Evolutionary conservation across 2,797 vertebrate species (phyloP).

Genomic region (Molossus alvarezi): DNA sequence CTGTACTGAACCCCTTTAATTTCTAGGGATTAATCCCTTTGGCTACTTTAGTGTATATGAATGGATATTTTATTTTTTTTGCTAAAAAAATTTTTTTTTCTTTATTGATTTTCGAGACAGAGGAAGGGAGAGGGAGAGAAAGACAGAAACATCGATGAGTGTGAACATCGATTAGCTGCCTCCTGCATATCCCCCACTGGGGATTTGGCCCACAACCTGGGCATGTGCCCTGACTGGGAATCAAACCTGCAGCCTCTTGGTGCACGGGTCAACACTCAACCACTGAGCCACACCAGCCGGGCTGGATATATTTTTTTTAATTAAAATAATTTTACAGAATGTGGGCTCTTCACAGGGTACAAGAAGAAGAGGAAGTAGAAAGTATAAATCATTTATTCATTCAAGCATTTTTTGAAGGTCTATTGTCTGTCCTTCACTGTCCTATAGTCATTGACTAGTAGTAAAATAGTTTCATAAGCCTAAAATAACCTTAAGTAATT

Average conservation of each 20-base stretch:
- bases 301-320: neutral
- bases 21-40: neutral
- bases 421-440: neutral
- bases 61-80: neutral
- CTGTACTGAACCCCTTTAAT: neutral
- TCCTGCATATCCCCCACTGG: neutral
- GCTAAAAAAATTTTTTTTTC: too few relatives aligned
- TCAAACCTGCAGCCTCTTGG: neutral
- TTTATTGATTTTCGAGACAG: neutral
- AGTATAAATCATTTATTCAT: neutral
- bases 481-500: slow-evolving; percentile 65
- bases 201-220: neutral
- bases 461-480: slow-evolving; percentile 10
- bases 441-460: neutral
- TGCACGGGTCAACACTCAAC: neutral
- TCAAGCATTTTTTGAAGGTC: neutral
- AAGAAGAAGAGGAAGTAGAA: neutral
- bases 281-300: neutral
- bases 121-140: neutral
- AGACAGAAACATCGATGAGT: neutral
- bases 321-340: neutral
- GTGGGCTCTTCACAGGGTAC: neutral
- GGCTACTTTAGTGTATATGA: neutral
- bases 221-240: neutral
- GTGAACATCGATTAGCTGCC: too few relatives aligned